These are phyloP conservation scores for Aproaerema taeniolella DNA, from an alignment of 2,888 invertebrate species.

Conservation along the genomic window DNA sequence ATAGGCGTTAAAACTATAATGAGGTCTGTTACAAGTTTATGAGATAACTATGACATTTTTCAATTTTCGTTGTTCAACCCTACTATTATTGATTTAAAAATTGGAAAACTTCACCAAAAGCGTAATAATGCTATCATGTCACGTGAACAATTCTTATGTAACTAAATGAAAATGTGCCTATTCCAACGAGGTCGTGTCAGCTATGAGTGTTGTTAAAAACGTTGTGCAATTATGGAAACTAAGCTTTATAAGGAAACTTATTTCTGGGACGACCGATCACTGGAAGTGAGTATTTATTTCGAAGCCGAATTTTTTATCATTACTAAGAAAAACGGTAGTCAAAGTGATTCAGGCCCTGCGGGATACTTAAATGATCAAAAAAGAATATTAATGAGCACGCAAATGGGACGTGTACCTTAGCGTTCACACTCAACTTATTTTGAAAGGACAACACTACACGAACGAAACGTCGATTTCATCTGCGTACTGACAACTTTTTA, in stretches of 20 bases:
- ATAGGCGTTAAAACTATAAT: too few species aligned
- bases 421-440: slow-evolving; percentile 7
- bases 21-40: too few species aligned
- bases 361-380: too few species aligned
- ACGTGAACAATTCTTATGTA: slow-evolving; percentile 33
- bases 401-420: slow-evolving; percentile 23
- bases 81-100: slow-evolving; percentile 9
- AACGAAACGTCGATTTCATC: slow-evolving; percentile 40
- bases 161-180: slow-evolving; percentile 36
- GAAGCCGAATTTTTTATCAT: not conserved
- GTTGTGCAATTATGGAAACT: slow-evolving; percentile 36
- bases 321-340: not conserved
- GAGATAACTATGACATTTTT: too few species aligned
- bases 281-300: slow-evolving; percentile 6
- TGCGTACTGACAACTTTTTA: slow-evolving; percentile 24
- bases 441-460: slow-evolving; percentile 25
- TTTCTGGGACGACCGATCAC: slow-evolving; percentile 25
- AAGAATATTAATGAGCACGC: slow-evolving; percentile 21
- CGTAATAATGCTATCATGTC: slow-evolving; percentile 19
- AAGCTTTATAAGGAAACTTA: slow-evolving; percentile 31
- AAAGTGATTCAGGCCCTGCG: slow-evolving; percentile 32
- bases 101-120: slow-evolving; percentile 20
- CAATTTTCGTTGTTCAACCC: too few species aligned
- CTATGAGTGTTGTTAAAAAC: slow-evolving; percentile 29
- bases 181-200: slow-evolving; percentile 32